Evolutionary conservation across 2,113 vertebrate species (phyloP).

Genomic region (Plectropomus leopardus): DNA sequence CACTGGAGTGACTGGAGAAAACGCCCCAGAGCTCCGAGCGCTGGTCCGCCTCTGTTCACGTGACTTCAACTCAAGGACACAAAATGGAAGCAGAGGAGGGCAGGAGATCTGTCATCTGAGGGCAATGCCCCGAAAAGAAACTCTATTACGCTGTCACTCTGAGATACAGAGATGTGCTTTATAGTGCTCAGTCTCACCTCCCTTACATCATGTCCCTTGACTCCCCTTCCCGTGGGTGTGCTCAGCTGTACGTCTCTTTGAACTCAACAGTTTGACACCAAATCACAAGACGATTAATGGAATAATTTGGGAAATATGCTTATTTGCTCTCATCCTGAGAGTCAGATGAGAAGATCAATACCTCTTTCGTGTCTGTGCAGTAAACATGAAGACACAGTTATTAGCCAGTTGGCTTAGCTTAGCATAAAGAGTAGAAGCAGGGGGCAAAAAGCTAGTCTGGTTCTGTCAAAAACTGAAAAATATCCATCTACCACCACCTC

Average conservation of each 20-base stretch:
- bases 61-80: slow-evolving; percentile 57
- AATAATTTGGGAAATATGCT: not conserved
- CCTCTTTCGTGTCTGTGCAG: not conserved
- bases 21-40: slow-evolving; percentile 41
- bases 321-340: slow-evolving; percentile 1
- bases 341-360: slow-evolving; percentile 1
- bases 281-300: not conserved
- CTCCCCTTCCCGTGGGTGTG: not conserved
- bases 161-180: slow-evolving; percentile 34
- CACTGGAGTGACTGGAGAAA: slow-evolving; percentile 60
- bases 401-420: not conserved
- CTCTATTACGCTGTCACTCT: slow-evolving; percentile 32
- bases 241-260: not conserved
- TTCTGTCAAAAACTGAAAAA: not conserved
- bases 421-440: not conserved
- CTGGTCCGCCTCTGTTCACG: slow-evolving; percentile 43
- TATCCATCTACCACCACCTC: not conserved
- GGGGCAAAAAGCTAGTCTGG: not conserved
- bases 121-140: slow-evolving; percentile 27
- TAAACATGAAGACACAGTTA: not conserved
- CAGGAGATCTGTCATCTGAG: slow-evolving; percentile 40
- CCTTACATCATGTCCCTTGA: slow-evolving; percentile 5
- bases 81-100: slow-evolving; percentile 35
- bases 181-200: not conserved
- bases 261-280: not conserved